Base-by-base conservation (phyloP, 2,888 invertebrate genomes). In the Noctua pronuba region DNA sequence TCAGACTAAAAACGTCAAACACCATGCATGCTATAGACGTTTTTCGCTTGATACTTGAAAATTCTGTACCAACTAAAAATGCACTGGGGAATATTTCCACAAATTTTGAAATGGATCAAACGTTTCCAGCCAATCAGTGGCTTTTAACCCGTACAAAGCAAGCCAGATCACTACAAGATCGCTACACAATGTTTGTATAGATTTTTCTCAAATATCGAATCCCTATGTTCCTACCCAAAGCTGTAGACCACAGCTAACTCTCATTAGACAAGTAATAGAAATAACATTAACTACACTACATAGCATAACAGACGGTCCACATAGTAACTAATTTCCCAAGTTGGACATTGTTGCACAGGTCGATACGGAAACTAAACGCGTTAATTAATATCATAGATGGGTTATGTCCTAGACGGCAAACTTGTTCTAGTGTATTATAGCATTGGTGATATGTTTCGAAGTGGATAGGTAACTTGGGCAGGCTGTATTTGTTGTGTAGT, bases 241-340 rank as follows among this genome's bases (percentile, higher is more conserved):
- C n/a, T 11, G 65, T 65, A 31, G 24, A 41, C 55, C 60, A n/a
- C 67, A 73, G 1, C 38, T 28, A 67, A 44, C 31, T 69, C 31
- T 62, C 62, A 71, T 58, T 58, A 62, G 24, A 3, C 62, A 71
- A 62, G 70, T 73, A 83, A 70, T 73, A 73, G 66, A 73, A 83
- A 73, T 78, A 83, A 64, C 70, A 67, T 70, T n/a, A 78, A n/a
- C 67, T 35, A 86, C n/a, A 58, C 55, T 49, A 52, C 66, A 68
- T 13, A 24, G 31, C 73, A 73, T 31, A 86, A 77, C 55, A 75
- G 84, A 79, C 75, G 84, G 67, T 72, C 66, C 84, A 86, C 77
- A 81, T 75, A 71, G 65, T 84, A 86, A 89, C 84, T 89, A 88
- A 88, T 89, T 88, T 88, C 86, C 88, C 88, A 89, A 89, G 88